A percentile compares a stretch with the other conserved stretches of the same genome.
phyloP scores from a whole-genome alignment of 1,140 invertebrate genomes.

The Neotoxoptera formosana region DNA sequence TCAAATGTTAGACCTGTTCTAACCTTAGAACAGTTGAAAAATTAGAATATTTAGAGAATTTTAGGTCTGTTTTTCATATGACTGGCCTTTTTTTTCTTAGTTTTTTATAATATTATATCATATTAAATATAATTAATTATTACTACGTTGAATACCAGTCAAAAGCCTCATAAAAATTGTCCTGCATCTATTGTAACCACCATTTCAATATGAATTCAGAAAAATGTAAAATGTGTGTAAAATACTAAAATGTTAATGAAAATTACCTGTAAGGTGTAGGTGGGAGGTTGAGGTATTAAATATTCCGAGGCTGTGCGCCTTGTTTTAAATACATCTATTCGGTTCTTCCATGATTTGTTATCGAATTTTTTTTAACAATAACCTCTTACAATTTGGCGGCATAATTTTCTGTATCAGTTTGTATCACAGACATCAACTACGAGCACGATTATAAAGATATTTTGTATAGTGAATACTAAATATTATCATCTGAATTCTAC shows the following conservation, averaged over 20 bases:
- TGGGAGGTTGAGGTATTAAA: not conserved
- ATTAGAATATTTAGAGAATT: too few species aligned
- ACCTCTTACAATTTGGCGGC: not conserved
- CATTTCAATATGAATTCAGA: not conserved
- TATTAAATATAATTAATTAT: too few species aligned
- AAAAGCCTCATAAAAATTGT: not conserved
- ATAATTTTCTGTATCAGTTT: not conserved
- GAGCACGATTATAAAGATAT: not conserved
- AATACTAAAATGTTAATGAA: not conserved
- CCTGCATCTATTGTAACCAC: not conserved
- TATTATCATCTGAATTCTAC: not conserved
- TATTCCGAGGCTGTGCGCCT: not conserved
- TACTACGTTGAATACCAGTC: not conserved
- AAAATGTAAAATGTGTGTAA: not conserved
- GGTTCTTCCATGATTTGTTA: conserved; percentile 2
- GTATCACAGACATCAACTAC: too few species aligned
- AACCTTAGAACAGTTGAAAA: too few species aligned
- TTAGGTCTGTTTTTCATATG: too few species aligned
- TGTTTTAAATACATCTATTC: not conserved
- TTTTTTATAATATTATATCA: too few species aligned
- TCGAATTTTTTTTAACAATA: conserved; percentile 3
- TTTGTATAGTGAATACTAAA: not conserved
- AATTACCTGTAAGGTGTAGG: too few species aligned
- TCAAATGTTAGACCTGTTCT: too few species aligned
- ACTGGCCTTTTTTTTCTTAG: too few species aligned